phyloP scores from a whole-genome alignment of 1,140 invertebrate genomes.

The Drosophila serrata region DNA sequence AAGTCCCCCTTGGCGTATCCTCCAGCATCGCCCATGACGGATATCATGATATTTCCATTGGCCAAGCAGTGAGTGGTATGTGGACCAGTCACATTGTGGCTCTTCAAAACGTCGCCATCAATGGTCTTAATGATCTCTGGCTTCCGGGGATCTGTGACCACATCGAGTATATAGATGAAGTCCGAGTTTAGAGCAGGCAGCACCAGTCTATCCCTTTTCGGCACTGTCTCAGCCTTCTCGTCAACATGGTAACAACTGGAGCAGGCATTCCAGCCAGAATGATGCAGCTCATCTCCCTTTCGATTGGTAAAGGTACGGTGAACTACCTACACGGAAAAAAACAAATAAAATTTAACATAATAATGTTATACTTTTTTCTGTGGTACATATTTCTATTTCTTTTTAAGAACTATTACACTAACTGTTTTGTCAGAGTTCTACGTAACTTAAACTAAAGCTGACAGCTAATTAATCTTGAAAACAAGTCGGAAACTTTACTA shows the following conservation, averaged over 20 bases:
- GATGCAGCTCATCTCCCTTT: conserved; percentile 96
- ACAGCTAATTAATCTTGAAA: neutral
- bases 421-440: neutral
- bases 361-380: neutral
- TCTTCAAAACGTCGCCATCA: conserved; percentile 90
- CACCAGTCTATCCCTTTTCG: conserved; percentile 92
- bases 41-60: conserved; percentile 97
- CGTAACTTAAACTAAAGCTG: neutral
- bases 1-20: conserved; percentile 95
- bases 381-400: no score
- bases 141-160: conserved; percentile 89
- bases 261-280: conserved; percentile 98
- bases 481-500: neutral
- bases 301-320: conserved; percentile 92
- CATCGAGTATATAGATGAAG: conserved; percentile 95
- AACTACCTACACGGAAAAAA: conserved; percentile 90
- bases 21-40: conserved; percentile 93
- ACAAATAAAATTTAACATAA: neutral
- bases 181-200: conserved; percentile 93
- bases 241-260: conserved; percentile 91
- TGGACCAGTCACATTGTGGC: conserved; percentile 91
- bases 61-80: conserved; percentile 98
- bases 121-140: conserved; percentile 88
- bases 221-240: conserved; percentile 86
- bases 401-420: no score